Evolutionary conservation across 2,888 invertebrate genomes (phyloP).

Genomic region (Ischnus inquisitorius): DNA sequence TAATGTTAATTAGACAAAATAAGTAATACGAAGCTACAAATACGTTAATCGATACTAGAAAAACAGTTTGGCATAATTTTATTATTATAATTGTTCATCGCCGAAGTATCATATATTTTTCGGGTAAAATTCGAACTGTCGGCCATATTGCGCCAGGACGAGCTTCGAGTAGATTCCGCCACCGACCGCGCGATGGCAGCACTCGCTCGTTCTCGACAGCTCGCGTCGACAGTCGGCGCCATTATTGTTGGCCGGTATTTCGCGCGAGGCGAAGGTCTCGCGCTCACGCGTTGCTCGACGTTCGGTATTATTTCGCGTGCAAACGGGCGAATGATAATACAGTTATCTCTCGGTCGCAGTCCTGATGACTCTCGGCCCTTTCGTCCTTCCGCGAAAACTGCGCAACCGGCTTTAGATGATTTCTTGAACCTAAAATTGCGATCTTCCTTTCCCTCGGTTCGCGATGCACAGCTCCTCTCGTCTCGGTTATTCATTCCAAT

Average conservation of each 20-base stretch:
- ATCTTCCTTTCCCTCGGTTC: conserved; percentile 8
- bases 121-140: conserved; percentile 36
- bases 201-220: conserved; percentile 1
- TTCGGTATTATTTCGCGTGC: not conserved
- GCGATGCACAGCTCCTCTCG: not conserved
- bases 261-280: not conserved
- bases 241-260: conserved; percentile 30
- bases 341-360: not conserved
- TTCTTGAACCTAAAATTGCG: not conserved
- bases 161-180: conserved; percentile 27
- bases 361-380: not conserved
- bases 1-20: not conserved
- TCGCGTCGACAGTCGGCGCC: not conserved
- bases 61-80: not conserved
- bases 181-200: conserved; percentile 15
- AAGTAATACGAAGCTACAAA: not conserved
- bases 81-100: not conserved
- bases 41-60: not conserved
- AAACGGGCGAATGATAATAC: conserved; percentile 4
- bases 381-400: conserved; percentile 10
- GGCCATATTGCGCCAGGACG: conserved; percentile 31
- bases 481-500: not conserved
- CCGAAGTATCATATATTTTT: not conserved
- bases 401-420: not conserved
- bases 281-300: not conserved